Evolutionary conservation across 2,888 invertebrate species (phyloP).

Genomic region (Cephus runcator): DNA sequence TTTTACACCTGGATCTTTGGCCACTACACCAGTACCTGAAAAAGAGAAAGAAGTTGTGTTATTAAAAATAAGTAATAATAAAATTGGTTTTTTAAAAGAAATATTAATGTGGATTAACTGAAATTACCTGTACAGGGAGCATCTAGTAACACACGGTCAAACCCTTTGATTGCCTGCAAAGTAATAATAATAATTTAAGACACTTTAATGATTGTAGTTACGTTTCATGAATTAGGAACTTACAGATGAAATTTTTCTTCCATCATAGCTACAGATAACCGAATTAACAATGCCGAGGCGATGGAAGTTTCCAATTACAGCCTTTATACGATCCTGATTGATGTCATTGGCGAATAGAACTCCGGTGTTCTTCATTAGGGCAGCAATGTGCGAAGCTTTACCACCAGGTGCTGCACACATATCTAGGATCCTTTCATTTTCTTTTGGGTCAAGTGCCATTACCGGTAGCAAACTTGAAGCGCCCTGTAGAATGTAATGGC

Average conservation of each 20-base stretch:
- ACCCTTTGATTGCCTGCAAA: constrained; percentile 82
- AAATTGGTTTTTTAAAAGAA: neutral
- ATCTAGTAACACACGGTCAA: constrained; percentile 95
- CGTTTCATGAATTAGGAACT: constrained; percentile 25
- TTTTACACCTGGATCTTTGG: constrained; percentile 98
- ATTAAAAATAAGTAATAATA: neutral
- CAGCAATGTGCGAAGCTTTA: constrained; percentile 97
- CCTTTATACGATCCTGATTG: constrained; percentile 88
- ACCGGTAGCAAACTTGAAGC: constrained; percentile 97
- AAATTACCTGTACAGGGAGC: constrained; percentile 89
- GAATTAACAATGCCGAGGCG: constrained; percentile 95
- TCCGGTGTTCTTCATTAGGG: constrained; percentile 98
- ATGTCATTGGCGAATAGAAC: constrained; percentile 95
- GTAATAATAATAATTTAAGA: neutral
- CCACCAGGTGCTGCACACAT: constrained; percentile 99
- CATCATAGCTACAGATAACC: constrained; percentile 90
- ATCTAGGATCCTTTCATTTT: constrained; percentile 93
- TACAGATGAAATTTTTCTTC: constrained; percentile 80
- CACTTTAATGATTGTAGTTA: constrained; percentile 5
- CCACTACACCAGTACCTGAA: constrained; percentile 89
- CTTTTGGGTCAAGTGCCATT: constrained; percentile 97
- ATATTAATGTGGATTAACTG: neutral
- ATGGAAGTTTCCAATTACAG: constrained; percentile 96
- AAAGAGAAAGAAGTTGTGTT: neutral
- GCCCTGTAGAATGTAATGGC: constrained; percentile 96